A percentile compares a stretch with the other conserved stretches of the same genome.
Evolutionary conservation across 2,797 vertebrate genomes (phyloP).

Genomic region (Betta splendens): DNA sequence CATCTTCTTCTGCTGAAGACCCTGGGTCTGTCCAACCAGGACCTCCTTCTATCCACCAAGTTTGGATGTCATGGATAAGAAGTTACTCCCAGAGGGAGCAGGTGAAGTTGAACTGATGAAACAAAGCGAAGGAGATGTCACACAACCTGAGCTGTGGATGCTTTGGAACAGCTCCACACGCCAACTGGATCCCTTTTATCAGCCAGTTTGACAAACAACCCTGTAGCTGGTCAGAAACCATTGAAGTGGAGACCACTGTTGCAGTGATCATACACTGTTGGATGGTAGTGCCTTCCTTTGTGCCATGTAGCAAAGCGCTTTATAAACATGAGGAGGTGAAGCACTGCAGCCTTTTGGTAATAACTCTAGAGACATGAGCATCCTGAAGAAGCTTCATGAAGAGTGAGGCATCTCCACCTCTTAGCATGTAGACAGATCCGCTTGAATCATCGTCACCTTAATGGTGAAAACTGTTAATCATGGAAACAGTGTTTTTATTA

Average conservation of each 20-base stretch:
- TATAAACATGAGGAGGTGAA: constrained; percentile 4
- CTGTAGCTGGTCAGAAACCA: no score
- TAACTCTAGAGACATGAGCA: no score
- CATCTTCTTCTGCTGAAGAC: constrained; percentile 68
- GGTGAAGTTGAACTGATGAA: background rate
- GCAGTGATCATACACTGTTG: no score
- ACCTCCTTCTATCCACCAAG: no score
- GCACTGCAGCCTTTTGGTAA: background rate
- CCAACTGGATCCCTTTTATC: background rate
- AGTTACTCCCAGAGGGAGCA: background rate
- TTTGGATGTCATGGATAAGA: background rate
- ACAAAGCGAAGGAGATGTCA: background rate
- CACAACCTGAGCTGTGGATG: constrained; percentile 11
- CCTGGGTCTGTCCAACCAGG: background rate
- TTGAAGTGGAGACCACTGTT: background rate
- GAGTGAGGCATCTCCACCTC: no score
- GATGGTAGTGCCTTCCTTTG: no score
- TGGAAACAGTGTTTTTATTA: background rate
- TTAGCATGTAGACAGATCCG: background rate
- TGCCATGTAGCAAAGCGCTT: background rate
- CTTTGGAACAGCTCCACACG: background rate
- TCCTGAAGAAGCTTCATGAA: no score
- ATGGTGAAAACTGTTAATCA: background rate
- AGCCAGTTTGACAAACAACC: constrained; percentile 5
- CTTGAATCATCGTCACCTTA: background rate